These are phyloP conservation scores for Triplophysa tibetana DNA, from an alignment of 2,113 vertebrate species.

Conservation along the genomic window DNA sequence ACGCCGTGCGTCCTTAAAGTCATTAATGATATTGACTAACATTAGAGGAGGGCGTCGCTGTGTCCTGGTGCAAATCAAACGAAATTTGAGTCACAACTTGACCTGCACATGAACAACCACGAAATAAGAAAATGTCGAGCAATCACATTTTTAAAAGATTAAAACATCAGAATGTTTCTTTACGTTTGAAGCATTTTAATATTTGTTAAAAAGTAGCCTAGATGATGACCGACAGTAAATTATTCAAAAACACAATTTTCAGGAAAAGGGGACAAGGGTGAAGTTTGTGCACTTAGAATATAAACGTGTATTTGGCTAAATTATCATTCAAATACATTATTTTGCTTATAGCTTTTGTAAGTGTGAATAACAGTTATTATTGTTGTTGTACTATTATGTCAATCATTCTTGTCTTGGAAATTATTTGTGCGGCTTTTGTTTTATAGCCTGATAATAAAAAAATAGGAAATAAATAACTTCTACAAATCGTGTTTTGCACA, in stretches of 20 bases:
- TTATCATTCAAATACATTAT: no score
- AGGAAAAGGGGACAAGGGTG: no score
- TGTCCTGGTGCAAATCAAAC: conserved; percentile 95
- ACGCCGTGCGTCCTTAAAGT: conserved; percentile 79
- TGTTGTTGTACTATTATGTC: no score
- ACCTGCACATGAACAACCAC: conserved; percentile 78
- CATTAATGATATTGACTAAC: conserved; percentile 94
- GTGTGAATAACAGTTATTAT: no score
- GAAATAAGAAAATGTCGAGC: background rate
- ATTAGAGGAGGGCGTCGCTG: conserved; percentile 88
- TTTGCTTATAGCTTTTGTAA: no score
- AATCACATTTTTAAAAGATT: background rate
- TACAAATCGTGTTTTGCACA: no score
- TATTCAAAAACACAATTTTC: background rate
- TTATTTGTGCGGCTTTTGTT: no score
- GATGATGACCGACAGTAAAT: background rate
- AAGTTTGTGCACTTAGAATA: background rate
- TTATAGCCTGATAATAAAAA: no score
- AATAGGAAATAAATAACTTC: no score
- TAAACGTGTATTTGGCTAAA: background rate
- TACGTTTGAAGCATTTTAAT: no score
- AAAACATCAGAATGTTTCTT: background rate
- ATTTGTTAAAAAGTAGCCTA: no score
- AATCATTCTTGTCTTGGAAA: no score
- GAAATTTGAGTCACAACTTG: conserved; percentile 93